Percentiles rank a stretch among this genome's conserved stretches.
These are phyloP conservation scores for Scaptodrosophila latifasciaeformis DNA, from an alignment of 2,888 invertebrate genomes.

Conservation along the genomic window DNA sequence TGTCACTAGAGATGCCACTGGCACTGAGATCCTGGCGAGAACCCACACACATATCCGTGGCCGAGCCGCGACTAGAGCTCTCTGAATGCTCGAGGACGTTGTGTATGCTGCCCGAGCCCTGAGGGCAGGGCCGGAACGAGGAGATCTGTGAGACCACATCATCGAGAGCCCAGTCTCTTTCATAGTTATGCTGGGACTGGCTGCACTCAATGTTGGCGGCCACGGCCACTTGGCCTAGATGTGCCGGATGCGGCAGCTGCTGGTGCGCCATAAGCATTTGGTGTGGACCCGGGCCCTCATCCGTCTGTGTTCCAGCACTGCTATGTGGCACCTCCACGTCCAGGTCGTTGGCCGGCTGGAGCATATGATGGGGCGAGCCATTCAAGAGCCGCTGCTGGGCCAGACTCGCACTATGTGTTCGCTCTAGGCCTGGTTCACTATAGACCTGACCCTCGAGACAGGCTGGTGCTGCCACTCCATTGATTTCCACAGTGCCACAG, in stretches of 20 bases:
- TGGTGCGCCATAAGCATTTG: too few species aligned
- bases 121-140: constrained; percentile 74
- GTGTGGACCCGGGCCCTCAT: constrained; percentile 48
- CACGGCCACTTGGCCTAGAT: constrained; percentile 73
- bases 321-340: constrained; percentile 54
- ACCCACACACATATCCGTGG: constrained; percentile 69
- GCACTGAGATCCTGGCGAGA: constrained; percentile 74
- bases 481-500: constrained; percentile 52
- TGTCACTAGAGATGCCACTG: constrained; percentile 69
- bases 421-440: too few species aligned
- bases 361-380: constrained; percentile 58
- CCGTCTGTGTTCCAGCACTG: constrained; percentile 59
- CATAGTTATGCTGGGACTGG: constrained; percentile 75
- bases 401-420: too few species aligned
- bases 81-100: constrained; percentile 74
- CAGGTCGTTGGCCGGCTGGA: constrained; percentile 59
- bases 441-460: too few species aligned
- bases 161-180: constrained; percentile 74
- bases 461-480: constrained; percentile 16
- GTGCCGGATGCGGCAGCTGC: constrained; percentile 57
- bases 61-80: constrained; percentile 73
- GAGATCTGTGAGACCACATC: constrained; percentile 75
- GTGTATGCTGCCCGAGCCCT: constrained; percentile 75
- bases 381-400: constrained; percentile 50
- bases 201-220: constrained; percentile 81